A percentile compares a stretch with the other conserved stretches of the same genome.
These are phyloP conservation scores for Lordiphosa fenestrarum DNA, from an alignment of 2,888 invertebrate species.

Conservation along the genomic window DNA sequence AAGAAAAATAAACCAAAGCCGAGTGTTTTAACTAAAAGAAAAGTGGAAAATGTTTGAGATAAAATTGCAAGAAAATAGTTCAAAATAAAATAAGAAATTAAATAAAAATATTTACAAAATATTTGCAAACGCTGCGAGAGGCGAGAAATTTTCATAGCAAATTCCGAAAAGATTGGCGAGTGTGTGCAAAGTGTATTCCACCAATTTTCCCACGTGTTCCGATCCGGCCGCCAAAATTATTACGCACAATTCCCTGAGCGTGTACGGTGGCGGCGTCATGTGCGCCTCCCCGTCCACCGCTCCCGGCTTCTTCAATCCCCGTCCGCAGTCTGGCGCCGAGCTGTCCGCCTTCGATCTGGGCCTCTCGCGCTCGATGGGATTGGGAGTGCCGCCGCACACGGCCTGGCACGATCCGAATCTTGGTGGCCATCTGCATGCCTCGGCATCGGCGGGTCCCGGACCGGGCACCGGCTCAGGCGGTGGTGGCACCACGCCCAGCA, in stretches of 20 bases:
- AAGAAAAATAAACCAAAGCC: constrained; percentile 21
- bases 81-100: constrained; percentile 16
- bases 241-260: constrained; percentile 81
- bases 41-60: constrained; percentile 15
- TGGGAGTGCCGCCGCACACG: constrained; percentile 83
- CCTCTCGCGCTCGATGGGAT: constrained; percentile 82
- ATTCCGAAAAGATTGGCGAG: constrained; percentile 15
- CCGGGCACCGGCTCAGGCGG: constrained; percentile 50
- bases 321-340: constrained; percentile 79
- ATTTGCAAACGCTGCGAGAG: constrained; percentile 12
- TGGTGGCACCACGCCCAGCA: constrained; percentile 81
- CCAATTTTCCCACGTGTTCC: constrained; percentile 72
- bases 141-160: constrained; percentile 4
- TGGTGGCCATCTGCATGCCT: constrained; percentile 80
- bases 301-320: constrained; percentile 80
- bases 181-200: constrained; percentile 76
- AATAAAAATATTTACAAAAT: constrained; percentile 9
- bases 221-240: constrained; percentile 81
- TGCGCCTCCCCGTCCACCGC: constrained; percentile 81
- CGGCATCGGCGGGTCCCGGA: constrained; percentile 72
- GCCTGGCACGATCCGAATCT: constrained; percentile 83
- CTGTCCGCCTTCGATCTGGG: constrained; percentile 80
- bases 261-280: constrained; percentile 81
- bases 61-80: constrained; percentile 10
- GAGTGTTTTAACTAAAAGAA: constrained; percentile 21